Conservation (phyloP, 2,888 invertebrate genomes). For the Pimpla rufipes region DNA sequence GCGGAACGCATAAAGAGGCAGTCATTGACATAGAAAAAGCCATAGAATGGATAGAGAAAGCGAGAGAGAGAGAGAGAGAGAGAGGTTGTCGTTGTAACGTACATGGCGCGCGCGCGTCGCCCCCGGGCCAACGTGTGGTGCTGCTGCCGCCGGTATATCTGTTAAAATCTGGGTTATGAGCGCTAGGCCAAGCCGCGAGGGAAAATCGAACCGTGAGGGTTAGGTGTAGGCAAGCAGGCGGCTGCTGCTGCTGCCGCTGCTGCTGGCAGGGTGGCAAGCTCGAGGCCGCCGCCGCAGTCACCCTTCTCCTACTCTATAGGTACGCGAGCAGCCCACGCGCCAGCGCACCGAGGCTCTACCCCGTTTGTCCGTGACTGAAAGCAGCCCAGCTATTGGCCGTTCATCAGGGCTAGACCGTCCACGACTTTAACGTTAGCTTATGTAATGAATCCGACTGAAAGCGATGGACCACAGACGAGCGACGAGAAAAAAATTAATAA, state of each 20-base stretch:
- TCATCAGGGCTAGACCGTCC: not conserved
- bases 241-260: constrained; percentile 23
- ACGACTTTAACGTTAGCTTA: not conserved
- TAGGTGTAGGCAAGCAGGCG: constrained; percentile 68
- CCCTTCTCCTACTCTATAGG: constrained; percentile 48
- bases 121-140: constrained; percentile 50
- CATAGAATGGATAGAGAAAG: constrained; percentile 8
- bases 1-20: not conserved
- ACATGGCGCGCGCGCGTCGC: constrained; percentile 34
- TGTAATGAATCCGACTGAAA: not conserved
- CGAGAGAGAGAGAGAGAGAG: constrained; percentile 16
- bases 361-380: constrained; percentile 6
- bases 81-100: constrained; percentile 49
- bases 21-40: not conserved
- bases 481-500: not conserved
- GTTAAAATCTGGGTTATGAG: constrained; percentile 82
- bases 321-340: constrained; percentile 50
- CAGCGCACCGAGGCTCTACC: constrained; percentile 53
- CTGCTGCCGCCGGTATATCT: constrained; percentile 73
- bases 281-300: constrained; percentile 54
- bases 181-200: constrained; percentile 80
- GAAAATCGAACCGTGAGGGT: constrained; percentile 81
- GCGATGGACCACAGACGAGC: not conserved
- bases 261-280: constrained; percentile 52
- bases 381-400: constrained; percentile 27